Evolutionary conservation across 1,140 invertebrate genomes (phyloP).

Genomic region (Dreissena rostriformis): DNA sequence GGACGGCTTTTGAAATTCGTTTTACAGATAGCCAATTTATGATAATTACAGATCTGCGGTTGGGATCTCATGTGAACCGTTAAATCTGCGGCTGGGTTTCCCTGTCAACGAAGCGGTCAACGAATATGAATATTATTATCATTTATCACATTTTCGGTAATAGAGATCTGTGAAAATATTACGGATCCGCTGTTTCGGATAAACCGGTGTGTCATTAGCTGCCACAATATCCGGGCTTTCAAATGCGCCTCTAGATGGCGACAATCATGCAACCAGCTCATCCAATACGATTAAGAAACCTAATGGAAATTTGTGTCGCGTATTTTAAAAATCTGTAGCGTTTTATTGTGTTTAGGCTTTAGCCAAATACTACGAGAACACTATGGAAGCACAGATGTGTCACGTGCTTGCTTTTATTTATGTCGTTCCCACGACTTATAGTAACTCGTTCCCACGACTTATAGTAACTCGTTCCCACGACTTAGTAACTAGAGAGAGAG

Average conservation of each 20-base stretch:
- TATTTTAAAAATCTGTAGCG: too few relatives aligned
- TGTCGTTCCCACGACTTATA: too few relatives aligned
- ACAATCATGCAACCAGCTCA: not conserved
- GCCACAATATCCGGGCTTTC: conserved; percentile 21
- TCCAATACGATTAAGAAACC: too few relatives aligned
- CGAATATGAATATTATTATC: conserved; percentile 35
- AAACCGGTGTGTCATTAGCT: conserved; percentile 18
- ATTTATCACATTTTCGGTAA: not conserved
- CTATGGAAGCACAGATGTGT: too few relatives aligned
- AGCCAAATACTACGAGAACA: too few relatives aligned
- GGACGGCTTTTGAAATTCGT: conserved; percentile 31
- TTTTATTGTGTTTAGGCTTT: too few relatives aligned
- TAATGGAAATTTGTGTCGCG: too few relatives aligned
- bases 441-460: too few relatives aligned
- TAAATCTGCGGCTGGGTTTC: conserved; percentile 46
- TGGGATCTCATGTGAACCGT: conserved; percentile 46
- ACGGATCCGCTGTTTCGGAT: conserved; percentile 12
- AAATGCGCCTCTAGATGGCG: too few relatives aligned
- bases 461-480: too few relatives aligned
- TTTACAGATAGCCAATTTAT: conserved; percentile 54
- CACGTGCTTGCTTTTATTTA: too few relatives aligned
- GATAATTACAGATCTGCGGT: conserved; percentile 49
- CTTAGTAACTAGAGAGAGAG: too few relatives aligned
- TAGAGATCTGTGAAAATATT: conserved; percentile 2
- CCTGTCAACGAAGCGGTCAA: not conserved